These are phyloP conservation scores for Rhinogobius similis DNA, from an alignment of 2,113 vertebrate genomes.

Conservation along the genomic window DNA sequence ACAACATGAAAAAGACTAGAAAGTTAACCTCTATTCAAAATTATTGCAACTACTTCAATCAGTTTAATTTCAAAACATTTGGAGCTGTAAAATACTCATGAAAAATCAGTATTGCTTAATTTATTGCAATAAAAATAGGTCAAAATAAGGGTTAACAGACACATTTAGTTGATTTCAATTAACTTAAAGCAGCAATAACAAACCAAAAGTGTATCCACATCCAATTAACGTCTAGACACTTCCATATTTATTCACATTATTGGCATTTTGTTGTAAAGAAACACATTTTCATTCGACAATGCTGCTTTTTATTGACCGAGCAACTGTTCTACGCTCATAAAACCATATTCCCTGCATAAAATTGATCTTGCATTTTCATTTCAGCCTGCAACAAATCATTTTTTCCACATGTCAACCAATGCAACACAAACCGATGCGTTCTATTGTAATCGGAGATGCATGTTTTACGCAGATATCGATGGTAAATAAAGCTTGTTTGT, in stretches of 20 bases:
- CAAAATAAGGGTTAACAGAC: neutral
- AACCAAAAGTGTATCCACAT: neutral
- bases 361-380: neutral
- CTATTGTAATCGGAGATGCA: neutral
- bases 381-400: neutral
- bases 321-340: no score
- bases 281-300: no score
- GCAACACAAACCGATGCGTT: neutral
- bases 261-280: no score
- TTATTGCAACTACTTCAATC: no score
- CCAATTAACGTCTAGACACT: no score
- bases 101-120: neutral
- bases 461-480: neutral
- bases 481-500: slow-evolving; percentile 22
- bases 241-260: no score
- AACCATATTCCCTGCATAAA: no score
- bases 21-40: neutral
- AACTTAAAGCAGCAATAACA: no score
- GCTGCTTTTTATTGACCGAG: no score
- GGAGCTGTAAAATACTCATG: neutral
- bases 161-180: neutral
- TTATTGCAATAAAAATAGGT: neutral
- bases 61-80: no score
- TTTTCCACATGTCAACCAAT: neutral
- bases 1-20: neutral